Evolutionary conservation across 2,888 invertebrate species (phyloP).

Genomic region (Cantharis nigra): DNA sequence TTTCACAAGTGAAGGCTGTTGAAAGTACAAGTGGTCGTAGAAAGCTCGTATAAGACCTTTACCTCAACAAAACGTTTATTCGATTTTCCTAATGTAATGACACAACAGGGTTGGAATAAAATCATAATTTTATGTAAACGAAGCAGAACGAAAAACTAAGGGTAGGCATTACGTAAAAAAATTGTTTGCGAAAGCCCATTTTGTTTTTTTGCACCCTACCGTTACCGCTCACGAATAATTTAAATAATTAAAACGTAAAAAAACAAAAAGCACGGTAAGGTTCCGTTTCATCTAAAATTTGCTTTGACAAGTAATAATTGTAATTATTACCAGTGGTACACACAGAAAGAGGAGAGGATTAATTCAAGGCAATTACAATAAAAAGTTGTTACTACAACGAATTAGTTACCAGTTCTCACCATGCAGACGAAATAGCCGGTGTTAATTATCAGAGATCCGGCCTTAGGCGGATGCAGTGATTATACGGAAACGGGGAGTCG

Average conservation of each 20-base stretch:
- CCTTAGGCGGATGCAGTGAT: constrained; percentile 48
- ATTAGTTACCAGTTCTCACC: constrained; percentile 20
- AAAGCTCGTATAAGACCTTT: not conserved
- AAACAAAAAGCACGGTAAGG: not conserved
- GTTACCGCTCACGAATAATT: not conserved
- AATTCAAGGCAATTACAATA: not conserved
- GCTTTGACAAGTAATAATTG: not conserved
- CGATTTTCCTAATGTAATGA: too few species aligned
- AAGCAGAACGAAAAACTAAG: not conserved
- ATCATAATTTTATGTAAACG: not conserved
- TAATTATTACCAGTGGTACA: not conserved
- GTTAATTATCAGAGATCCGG: constrained; percentile 49
- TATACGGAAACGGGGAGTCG: constrained; percentile 41
- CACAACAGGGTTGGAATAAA: not conserved
- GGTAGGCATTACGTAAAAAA: not conserved
- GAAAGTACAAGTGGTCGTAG: not conserved
- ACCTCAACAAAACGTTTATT: not conserved
- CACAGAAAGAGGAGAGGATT: not conserved
- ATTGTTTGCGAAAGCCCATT: not conserved
- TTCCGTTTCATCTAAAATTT: not conserved
- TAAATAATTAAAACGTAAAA: not conserved
- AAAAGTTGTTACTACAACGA: not conserved
- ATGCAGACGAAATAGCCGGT: constrained; percentile 36
- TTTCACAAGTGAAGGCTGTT: constrained; percentile 8
- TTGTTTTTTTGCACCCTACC: not conserved